Evolutionary conservation across 2,888 invertebrate species (phyloP), one percentile per base, ranked within the genome.

Genomic region (Brachypterus glaber): DNA sequence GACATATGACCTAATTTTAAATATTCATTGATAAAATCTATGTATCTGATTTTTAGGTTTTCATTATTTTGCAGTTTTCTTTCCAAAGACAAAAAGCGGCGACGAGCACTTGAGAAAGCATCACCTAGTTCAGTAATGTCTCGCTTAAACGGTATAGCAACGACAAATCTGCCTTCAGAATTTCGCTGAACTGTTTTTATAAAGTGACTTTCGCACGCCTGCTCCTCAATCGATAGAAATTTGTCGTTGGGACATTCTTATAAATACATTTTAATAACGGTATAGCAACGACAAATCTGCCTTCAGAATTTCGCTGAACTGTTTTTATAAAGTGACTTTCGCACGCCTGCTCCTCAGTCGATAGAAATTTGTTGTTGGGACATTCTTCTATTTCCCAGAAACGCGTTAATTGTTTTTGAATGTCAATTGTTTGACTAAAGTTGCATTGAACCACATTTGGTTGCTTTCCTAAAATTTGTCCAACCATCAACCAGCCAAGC

Each of bases 121-220:
- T n/a, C n/a, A n/a, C n/a, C n/a, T n/a, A n/a, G n/a, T n/a, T n/a
- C n/a, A n/a, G n/a, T n/a, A n/a, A n/a, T n/a, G n/a, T n/a, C n/a
- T n/a, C n/a, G n/a, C n/a, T n/a, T n/a, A n/a, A n/a, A n/a, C n/a
- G n/a, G n/a, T n/a, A n/a, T n/a, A n/a, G n/a, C n/a, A n/a, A 39
- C 39, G 4, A 33, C 8, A 39, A 39, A 39, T 29, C 18, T 2
- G 4, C 34, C 39, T 12, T 39, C 21, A 7, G 3, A 8, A 11
- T 21, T 9, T 29, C 39, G 9, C 12, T 8, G 27, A 11, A 13
- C 11, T 3, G 14, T 39, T 7, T 24, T 13, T 11, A 11, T 4
- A 34, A 27, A 39, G 30, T 46, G 43, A 7, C 40, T 29, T 35
- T 48, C 48, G 33, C 45, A 49, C 3, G 4, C 14, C 18, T 27